Percentiles rank a stretch among this genome's conserved stretches.
These are phyloP conservation scores for Nicator chloris DNA, from an alignment of 2,113 vertebrate species.

Conservation along the genomic window DNA sequence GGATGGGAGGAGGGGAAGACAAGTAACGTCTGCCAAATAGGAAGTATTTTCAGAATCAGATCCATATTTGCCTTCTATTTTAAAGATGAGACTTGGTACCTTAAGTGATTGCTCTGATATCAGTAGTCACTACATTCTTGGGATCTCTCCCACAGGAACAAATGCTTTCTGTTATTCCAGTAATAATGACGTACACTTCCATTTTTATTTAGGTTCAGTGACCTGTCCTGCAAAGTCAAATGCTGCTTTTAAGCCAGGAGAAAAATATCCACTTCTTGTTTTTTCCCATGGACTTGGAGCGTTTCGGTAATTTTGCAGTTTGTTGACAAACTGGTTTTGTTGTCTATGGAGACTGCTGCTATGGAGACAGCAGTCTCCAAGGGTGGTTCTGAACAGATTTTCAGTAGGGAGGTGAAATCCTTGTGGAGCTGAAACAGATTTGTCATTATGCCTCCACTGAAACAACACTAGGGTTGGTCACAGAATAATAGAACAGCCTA, in stretches of 20 bases:
- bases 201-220: slow-evolving; percentile 75
- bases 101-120: not conserved
- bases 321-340: not conserved
- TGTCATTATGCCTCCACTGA: not conserved
- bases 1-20: not conserved
- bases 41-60: not conserved
- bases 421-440: not conserved
- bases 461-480: not conserved
- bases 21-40: not conserved
- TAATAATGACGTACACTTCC: not conserved
- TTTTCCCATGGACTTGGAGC: slow-evolving; percentile 97
- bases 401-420: not conserved
- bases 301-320: slow-evolving; percentile 82
- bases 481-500: not conserved
- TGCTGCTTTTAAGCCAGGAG: slow-evolving; percentile 81
- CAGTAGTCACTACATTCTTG: not conserved
- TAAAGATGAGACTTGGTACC: not conserved
- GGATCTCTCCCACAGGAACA: not conserved
- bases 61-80: not conserved
- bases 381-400: not conserved
- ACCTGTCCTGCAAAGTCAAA: slow-evolving; percentile 86
- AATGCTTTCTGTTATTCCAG: not conserved
- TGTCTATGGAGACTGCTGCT: not conserved
- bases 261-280: slow-evolving; percentile 87
- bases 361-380: not conserved